A percentile compares a stretch with the other conserved stretches of the same genome.
Evolutionary conservation across 1,140 invertebrate species (phyloP).

Genomic region (Armadillidium nasatum): DNA sequence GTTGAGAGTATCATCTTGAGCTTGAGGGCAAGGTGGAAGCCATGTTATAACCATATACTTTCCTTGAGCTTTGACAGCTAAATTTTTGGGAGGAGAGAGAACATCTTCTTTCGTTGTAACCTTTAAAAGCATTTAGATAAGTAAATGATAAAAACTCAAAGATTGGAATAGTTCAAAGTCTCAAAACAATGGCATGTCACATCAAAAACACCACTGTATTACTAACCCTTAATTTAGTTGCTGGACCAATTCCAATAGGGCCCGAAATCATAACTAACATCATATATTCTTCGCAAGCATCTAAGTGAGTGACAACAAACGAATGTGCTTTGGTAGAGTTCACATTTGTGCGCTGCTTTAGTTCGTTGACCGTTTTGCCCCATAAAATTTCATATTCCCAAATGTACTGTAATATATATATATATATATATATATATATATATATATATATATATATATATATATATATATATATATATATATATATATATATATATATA

Average conservation of each 20-base stretch:
- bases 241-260: background rate
- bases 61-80: background rate
- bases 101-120: background rate
- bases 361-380: background rate
- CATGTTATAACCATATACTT: background rate
- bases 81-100: background rate
- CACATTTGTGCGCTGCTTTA: background rate
- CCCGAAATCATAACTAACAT: background rate
- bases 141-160: too few species aligned
- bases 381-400: background rate
- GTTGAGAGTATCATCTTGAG: background rate
- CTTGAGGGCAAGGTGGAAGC: background rate
- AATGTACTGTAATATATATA: background rate
- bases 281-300: background rate
- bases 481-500: too few species aligned
- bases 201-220: background rate
- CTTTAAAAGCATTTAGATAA: background rate
- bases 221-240: background rate
- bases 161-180: too few species aligned
- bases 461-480: too few species aligned
- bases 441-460: too few species aligned
- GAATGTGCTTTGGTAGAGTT: background rate
- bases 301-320: background rate
- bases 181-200: background rate
- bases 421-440: background rate